phyloP scores from a whole-genome alignment of 2,113 vertebrate species.

The Clarias batrachus region DNA sequence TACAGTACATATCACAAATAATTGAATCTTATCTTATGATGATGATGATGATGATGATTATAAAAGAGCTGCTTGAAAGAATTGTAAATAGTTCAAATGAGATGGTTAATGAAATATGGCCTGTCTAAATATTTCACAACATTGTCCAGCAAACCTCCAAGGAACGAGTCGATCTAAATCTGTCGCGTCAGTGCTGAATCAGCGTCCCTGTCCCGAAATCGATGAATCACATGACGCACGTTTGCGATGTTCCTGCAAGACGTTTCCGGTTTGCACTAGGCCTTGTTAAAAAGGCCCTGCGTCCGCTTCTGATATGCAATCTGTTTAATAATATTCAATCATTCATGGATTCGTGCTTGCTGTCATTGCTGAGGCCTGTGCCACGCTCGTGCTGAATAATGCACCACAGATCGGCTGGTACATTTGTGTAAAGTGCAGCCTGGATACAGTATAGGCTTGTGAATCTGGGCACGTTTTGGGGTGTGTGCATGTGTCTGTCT shows the following conservation, averaged over 20 bases:
- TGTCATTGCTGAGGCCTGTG: conserved; percentile 4
- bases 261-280: background rate
- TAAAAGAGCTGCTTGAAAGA: background rate
- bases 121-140: background rate
- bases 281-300: background rate
- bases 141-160: background rate
- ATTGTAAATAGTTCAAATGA: background rate
- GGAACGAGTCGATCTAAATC: background rate
- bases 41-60: too few species aligned
- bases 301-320: conserved; percentile 19
- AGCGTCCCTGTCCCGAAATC: background rate
- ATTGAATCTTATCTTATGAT: too few species aligned
- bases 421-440: conserved; percentile 21
- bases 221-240: background rate
- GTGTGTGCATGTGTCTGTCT: background rate
- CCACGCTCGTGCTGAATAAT: conserved; percentile 27
- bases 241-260: conserved; percentile 12
- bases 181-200: conserved; percentile 18
- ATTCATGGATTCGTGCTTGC: conserved; percentile 34
- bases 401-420: conserved; percentile 26
- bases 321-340: conserved; percentile 25
- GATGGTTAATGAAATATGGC: background rate
- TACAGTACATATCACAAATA: too few species aligned
- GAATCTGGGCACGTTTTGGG: background rate
- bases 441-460: background rate